Base-by-base conservation (phyloP, 2,888 invertebrate genomes). In the Drosophila pseudotakahashii region DNA sequence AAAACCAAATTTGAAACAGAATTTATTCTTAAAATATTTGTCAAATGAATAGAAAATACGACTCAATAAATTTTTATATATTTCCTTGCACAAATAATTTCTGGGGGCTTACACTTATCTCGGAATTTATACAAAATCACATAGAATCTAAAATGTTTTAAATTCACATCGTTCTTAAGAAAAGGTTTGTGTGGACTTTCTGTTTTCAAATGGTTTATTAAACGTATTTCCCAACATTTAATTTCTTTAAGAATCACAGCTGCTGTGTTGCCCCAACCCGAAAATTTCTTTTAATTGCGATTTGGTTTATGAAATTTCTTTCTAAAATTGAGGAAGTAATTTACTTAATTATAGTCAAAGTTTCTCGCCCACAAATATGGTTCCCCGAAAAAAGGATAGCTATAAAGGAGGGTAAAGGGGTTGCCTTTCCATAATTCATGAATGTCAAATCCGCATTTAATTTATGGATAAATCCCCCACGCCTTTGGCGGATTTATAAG, bases 391-490 rank as follows among this genome's bases (percentile, higher is more conserved):
- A 63, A 44, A 23, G 68, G 16, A 36, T 42, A 4, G 26, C 14
- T 14, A 34, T 10, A 36, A 6, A 10, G 13, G 11, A 14, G 10
- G 10, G 23, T 6, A 7, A 50, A n/a, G 53, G 26, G 39, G 30
- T 11, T n/a, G 67, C 44, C 52, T 34, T 39, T 52, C 45, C 39
- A 66, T 53, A 67, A 67, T 67, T 66, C 68, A 67, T 66, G 68
- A 53, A 66, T 66, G 64, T 66, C 64, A 66, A 67, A 66, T 52
- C 34, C 53, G 45, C 6, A 41, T 68, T 63, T 66, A 66, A 66
- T 66, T 66, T 66, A 66, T 66, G 64, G 64, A 66, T 34, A 10
- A 52, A 23, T 30, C 45, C 32, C 26, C 26, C 14, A n/a, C 45
- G 23, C 42, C 39, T 32, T 9, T 36, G 68, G 23, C 6, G 64